Evolutionary conservation across 2,797 vertebrate species (phyloP), one percentile per base, ranked within the genome.

Genomic region (Crocodylus rhombifer): DNA sequence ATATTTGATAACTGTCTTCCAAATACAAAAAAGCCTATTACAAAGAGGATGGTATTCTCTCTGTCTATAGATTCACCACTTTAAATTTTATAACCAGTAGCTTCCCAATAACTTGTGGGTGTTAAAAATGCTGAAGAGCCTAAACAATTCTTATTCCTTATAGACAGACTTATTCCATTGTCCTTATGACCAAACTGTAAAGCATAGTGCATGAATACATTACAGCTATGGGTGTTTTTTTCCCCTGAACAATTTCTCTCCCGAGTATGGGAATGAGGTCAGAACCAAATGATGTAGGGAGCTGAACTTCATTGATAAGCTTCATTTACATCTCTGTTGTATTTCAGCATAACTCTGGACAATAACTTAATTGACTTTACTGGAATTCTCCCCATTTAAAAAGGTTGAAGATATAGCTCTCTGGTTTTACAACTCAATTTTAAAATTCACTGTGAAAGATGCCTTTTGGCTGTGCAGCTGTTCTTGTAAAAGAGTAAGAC

Each of bases 141-240:
- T 42, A 42, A 42, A 42, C 9, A 42, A 42, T 42, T 42, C 42
- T 42, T 42, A 42, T 42, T 42, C 42, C 42, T 42, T 42, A 42
- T 9, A 42, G 13, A 26, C 30, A 16, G 1, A 60, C 91, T 77
- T 51, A 1, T 6, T 36, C 25, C 4, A 4, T 61, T 77, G n/a
- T 51, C 55, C 14, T 16, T 56, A 7, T 56, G 51, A 16, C 55
- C 6, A 55, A 81, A 16, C 23, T 17, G 25, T 11, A 28, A 13
- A 61, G 12, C 42, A 57, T 4, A 60, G n/a, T 2, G 58, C 2
- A 73, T 25, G 23, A n/a, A 1, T 65, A 36, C 11, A 9, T n/a
- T 62, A 7, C 0, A 7, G 9, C 5, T 60, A 42, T 36, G 0
- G 0, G 1, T 42, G 64, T 77, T n/a, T 42, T 62, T 23, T 51